phyloP scores from a whole-genome alignment of 2,888 invertebrate species.

The Bursaphelenchus okinawaensis region DNA sequence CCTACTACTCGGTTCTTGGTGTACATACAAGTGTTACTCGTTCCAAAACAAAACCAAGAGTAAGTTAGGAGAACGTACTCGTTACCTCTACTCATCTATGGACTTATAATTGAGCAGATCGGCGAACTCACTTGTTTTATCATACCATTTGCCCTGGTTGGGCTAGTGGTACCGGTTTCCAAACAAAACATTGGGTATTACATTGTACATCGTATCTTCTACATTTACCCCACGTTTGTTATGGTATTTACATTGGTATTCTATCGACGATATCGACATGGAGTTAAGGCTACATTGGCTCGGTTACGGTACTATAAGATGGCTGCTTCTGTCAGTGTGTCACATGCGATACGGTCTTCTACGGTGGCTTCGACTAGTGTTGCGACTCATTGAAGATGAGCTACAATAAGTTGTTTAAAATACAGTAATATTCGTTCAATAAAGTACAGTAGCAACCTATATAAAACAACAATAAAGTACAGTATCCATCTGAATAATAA shows the following conservation, averaged over 20 bases:
- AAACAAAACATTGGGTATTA: not conserved
- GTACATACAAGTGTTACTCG: not conserved
- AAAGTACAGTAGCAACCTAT: too few relatives aligned
- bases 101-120: not conserved
- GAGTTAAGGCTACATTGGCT: too few relatives aligned
- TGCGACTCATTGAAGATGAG: too few relatives aligned
- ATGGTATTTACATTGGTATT: not conserved
- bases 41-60: not conserved
- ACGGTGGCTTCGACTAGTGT: too few relatives aligned
- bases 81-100: not conserved
- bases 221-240: not conserved
- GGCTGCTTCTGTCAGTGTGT: too few relatives aligned
- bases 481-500: too few relatives aligned
- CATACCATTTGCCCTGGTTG: not conserved
- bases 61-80: not conserved
- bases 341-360: too few relatives aligned
- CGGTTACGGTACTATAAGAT: too few relatives aligned
- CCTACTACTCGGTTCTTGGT: not conserved
- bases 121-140: not conserved
- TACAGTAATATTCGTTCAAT: too few relatives aligned
- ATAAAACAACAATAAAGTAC: too few relatives aligned
- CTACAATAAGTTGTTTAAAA: too few relatives aligned
- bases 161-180: not conserved
- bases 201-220: not conserved
- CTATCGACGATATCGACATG: not conserved